Base-by-base conservation (phyloP, 2,797 vertebrate species). In the Tinamus major region DNA sequence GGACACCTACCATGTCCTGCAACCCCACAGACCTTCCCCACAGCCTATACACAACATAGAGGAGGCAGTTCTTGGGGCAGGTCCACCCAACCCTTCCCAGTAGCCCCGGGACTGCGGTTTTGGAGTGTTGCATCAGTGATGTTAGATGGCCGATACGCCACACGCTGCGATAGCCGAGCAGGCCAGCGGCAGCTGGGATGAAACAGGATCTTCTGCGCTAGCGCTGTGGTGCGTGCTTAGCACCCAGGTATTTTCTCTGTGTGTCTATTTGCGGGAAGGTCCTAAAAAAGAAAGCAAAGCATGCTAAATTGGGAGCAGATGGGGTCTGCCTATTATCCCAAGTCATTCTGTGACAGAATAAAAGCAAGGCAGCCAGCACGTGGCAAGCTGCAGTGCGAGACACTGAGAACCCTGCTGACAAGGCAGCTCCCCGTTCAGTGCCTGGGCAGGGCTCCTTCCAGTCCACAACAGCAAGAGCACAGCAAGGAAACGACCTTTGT, bases 281-380 rank as follows among this genome's bases (percentile, higher is more conserved):
- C 95, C 95, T 86, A 78, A 94, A 90, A 94, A 94, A 26, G 70
- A 95, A 96, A 92, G 85, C 83, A 95, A 96, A 95, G 83, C 64
- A 0, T 88, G 71, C 80, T 90, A 95, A 96, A 96, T 91, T 62
- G 88, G 75, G 90, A 96, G 90, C 96, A 96, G 94, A 96, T 94
- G 94, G 82, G 85, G 83, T 85, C 95, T 95, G 92, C 91, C 94
- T 96, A 90, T 95, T 93, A 95, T 95, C 93, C 89, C 87, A 92
- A 91, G 84, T 95, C 91, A 92, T 94, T 91, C 79, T 93, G 1
- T 86, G 94, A 90, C 95, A 95, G 93, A 42, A 42, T 42, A 15
- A 42, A 42, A 42, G 41, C 41, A 42, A 42, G 91, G 92, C 85
- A 96, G 68, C 89, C 91, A 78, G 88, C 84, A 44, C 88, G 91